A percentile compares a stretch with the other conserved stretches of the same genome.
These are phyloP conservation scores for Protobothrops flavoviridis DNA, from an alignment of 2,113 vertebrate species.

Conservation along the genomic window DNA sequence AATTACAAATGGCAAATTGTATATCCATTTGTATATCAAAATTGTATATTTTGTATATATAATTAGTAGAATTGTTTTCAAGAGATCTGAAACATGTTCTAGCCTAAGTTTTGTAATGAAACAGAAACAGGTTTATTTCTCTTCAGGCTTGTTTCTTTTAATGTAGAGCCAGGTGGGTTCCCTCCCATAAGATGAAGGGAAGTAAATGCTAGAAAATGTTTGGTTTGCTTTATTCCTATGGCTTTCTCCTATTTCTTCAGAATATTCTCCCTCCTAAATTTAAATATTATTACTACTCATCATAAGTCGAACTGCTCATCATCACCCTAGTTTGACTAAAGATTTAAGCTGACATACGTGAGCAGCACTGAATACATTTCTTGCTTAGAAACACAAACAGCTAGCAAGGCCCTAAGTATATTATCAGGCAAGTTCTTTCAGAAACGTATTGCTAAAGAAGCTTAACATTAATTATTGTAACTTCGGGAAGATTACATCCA, in stretches of 20 bases:
- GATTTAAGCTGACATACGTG: constrained; percentile 91
- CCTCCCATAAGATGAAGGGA: constrained; percentile 31
- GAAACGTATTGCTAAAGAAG: constrained; percentile 99
- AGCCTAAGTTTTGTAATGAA: constrained; percentile 7
- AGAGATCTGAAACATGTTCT: neutral
- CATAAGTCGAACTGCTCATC: constrained; percentile 80
- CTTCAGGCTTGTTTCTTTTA: neutral
- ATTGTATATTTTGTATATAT: neutral
- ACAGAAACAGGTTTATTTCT: constrained; percentile 25
- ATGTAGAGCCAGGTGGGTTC: neutral
- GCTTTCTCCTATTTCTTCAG: constrained; percentile 28
- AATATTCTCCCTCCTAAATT: constrained; percentile 61
- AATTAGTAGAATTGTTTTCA: neutral
- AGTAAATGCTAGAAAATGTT: constrained; percentile 35
- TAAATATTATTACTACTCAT: constrained; percentile 71
- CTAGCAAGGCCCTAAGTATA: constrained; percentile 94
- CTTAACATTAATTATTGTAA: constrained; percentile 99
- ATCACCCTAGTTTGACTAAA: constrained; percentile 89
- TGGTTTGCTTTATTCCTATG: constrained; percentile 15
- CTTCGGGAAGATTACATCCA: constrained; percentile 99
- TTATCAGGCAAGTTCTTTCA: constrained; percentile 98
- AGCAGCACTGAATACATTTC: constrained; percentile 82
- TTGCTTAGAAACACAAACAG: constrained; percentile 91
- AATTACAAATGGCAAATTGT: neutral
- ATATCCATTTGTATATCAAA: neutral